Evolutionary conservation across 2,113 vertebrate genomes (phyloP).

Genomic region (Bubalus kerabau): DNA sequence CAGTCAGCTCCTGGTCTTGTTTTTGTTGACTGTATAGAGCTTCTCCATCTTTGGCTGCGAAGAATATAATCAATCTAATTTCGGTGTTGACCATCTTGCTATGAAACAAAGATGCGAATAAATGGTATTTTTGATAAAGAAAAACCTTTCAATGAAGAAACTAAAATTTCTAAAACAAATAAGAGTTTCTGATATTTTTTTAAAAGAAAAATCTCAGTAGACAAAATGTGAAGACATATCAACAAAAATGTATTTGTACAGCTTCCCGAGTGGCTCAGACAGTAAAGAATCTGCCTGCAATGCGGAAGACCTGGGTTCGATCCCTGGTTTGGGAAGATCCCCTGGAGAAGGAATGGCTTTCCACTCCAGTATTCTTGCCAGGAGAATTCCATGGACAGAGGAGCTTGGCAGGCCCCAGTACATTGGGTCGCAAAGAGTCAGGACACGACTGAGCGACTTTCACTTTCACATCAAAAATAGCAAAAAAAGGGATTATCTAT

Average conservation of each 20-base stretch:
- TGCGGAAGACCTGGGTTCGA: background rate
- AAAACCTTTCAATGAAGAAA: background rate
- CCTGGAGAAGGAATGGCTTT: background rate
- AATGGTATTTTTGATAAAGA: background rate
- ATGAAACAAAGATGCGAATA: background rate
- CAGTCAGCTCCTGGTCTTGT: no score
- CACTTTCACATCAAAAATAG: background rate
- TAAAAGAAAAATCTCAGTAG: background rate
- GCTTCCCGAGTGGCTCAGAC: background rate
- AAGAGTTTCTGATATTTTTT: background rate
- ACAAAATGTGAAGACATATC: background rate
- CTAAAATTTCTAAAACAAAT: background rate
- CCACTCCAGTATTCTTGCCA: background rate
- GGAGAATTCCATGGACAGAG: background rate
- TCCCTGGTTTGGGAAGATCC: background rate
- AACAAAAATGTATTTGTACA: background rate
- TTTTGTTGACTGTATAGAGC: no score
- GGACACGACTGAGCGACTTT: rapidly evolving
- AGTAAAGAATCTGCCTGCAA: background rate
- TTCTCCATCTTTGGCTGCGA: no score
- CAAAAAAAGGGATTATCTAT: background rate
- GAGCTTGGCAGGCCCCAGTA: background rate
- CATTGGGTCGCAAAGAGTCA: rapidly evolving
- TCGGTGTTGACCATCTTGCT: background rate
- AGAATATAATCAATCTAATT: no score